Percentiles rank a stretch among this genome's conserved stretches.
phyloP scores from a whole-genome alignment of 2,113 vertebrate genomes.

The Isichthys henryi region DNA sequence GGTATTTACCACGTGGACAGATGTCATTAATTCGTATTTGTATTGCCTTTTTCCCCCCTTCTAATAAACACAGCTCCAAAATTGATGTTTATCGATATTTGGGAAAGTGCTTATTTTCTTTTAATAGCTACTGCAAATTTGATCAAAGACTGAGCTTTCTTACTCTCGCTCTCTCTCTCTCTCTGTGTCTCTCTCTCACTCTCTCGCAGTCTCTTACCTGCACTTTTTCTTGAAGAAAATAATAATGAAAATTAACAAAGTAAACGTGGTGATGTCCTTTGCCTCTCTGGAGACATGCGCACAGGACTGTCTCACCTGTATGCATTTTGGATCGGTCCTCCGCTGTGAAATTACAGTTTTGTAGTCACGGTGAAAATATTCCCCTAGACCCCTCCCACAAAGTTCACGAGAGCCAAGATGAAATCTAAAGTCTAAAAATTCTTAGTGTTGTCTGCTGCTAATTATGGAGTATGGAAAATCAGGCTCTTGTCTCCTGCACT shows the following conservation, averaged over 20 bases:
- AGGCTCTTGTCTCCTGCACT: not conserved
- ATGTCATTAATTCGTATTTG: slow-evolving; percentile 22
- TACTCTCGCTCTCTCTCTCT: slow-evolving; percentile 8
- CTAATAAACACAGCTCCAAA: slow-evolving; percentile 42
- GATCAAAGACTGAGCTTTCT: slow-evolving; percentile 25
- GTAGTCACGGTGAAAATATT: not conserved
- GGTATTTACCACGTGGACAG: slow-evolving; percentile 27
- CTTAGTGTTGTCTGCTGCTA: not conserved
- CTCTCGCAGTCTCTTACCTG: not conserved
- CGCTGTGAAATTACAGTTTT: slow-evolving; percentile 12
- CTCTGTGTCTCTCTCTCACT: not conserved
- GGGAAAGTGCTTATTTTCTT: slow-evolving; percentile 18
- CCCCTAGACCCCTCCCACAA: not conserved
- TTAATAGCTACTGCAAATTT: slow-evolving; percentile 35
- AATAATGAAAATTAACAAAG: not conserved
- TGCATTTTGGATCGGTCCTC: not conserved
- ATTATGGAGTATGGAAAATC: not conserved
- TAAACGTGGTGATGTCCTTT: not conserved
- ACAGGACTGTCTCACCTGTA: not conserved
- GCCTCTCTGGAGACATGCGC: not conserved
- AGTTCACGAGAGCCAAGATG: not conserved
- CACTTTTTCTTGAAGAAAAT: not conserved
- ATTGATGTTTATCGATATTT: slow-evolving; percentile 44
- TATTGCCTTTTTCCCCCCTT: slow-evolving; percentile 2
- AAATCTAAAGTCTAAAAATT: not conserved